Conservation (phyloP, 2,888 invertebrate species). For the Drosophila rubida region DNA sequence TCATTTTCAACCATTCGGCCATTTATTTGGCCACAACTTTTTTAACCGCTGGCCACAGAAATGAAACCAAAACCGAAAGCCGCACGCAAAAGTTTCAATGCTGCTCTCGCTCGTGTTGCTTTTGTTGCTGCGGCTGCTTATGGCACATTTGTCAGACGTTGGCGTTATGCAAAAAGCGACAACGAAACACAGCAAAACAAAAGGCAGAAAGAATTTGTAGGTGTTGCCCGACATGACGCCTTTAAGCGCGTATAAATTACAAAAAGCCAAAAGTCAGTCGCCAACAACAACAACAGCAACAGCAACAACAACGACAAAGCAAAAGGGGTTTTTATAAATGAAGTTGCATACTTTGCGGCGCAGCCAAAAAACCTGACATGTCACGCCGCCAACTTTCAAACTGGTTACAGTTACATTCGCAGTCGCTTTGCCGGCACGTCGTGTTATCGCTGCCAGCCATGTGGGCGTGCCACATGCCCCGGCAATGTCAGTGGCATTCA, state of each 20-base stretch:
- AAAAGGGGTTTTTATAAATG: slow-evolving; percentile 64
- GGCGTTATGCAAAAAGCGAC: slow-evolving; percentile 72
- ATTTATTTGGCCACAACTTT: slow-evolving; percentile 78
- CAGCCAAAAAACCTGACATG: slow-evolving; percentile 65
- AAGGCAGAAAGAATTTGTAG: slow-evolving; percentile 67
- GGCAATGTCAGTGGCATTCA: slow-evolving; percentile 57
- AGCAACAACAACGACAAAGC: background rate
- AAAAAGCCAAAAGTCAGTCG: slow-evolving; percentile 70
- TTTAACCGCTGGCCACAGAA: slow-evolving; percentile 66
- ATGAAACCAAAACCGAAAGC: slow-evolving; percentile 64
- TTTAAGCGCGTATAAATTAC: slow-evolving; percentile 78
- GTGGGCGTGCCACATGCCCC: slow-evolving; percentile 20
- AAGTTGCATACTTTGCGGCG: slow-evolving; percentile 63
- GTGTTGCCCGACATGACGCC: slow-evolving; percentile 78
- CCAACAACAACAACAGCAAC: slow-evolving; percentile 10
- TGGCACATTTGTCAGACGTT: slow-evolving; percentile 82
- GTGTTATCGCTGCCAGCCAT: slow-evolving; percentile 65
- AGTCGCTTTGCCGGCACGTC: slow-evolving; percentile 24
- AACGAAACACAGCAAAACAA: slow-evolving; percentile 29
- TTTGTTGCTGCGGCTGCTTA: slow-evolving; percentile 65
- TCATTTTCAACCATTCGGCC: slow-evolving; percentile 80
- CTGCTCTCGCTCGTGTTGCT: slow-evolving; percentile 24
- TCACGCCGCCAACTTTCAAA: slow-evolving; percentile 64
- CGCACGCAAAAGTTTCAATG: slow-evolving; percentile 69
- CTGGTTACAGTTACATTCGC: slow-evolving; percentile 37